Conservation (phyloP, 2,113 vertebrate species). For the Tauraco erythrolophus region DNA sequence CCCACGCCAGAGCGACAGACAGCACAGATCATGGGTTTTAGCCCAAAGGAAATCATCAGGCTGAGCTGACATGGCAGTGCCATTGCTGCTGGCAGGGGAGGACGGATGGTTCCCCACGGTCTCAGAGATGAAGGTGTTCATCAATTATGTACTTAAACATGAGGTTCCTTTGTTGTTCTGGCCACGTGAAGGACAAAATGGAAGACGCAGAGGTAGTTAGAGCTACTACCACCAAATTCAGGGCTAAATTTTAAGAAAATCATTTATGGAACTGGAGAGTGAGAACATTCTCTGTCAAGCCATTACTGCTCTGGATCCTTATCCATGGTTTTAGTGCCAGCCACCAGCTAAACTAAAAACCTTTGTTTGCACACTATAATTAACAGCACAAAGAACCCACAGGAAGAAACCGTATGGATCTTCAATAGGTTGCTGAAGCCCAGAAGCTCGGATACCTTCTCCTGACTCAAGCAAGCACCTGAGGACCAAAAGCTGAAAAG, state of each 20-base stretch:
- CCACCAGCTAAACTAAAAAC: neutral
- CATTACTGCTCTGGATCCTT: neutral
- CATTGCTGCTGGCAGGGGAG: neutral
- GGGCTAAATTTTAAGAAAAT: neutral
- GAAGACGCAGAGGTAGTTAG: neutral
- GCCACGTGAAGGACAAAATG: neutral
- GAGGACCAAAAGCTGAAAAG: neutral
- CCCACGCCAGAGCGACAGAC: neutral
- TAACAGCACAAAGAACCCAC: neutral
- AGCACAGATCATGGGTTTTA: fast-evolving
- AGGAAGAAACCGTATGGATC: neutral
- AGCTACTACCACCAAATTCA: neutral
- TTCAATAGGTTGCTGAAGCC: neutral
- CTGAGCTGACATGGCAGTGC: neutral
- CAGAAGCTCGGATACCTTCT: neutral
- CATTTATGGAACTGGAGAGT: neutral
- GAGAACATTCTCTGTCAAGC: neutral
- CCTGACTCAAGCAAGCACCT: neutral
- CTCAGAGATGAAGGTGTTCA: neutral
- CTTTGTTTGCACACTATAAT: neutral
- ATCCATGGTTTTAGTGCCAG: neutral
- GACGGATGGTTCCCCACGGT: neutral
- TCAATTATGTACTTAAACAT: neutral
- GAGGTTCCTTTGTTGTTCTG: too few relatives aligned
- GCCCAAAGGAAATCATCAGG: neutral